Evolutionary conservation across 2,888 invertebrate species (phyloP).

Genomic region (Platycheirus rosarum): DNA sequence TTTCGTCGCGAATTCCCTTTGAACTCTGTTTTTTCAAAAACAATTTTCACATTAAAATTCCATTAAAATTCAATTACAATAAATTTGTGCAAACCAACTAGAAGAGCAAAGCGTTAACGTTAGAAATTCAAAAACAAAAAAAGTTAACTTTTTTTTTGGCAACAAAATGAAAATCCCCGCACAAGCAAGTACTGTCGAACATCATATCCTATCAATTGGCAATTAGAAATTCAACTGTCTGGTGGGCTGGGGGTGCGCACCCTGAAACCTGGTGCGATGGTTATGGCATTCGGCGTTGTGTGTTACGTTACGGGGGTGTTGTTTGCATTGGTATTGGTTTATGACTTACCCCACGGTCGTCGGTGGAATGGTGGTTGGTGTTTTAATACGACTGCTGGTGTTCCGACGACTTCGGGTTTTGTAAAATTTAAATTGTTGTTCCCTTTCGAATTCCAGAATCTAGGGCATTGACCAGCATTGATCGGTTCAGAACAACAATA

Average conservation of each 20-base stretch:
- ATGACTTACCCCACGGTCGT: not conserved
- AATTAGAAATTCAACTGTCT: slow-evolving; percentile 58
- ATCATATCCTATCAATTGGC: slow-evolving; percentile 55
- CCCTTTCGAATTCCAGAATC: slow-evolving; percentile 63
- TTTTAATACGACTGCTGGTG: not conserved
- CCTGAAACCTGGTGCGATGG: slow-evolving; percentile 65
- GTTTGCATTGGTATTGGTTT: slow-evolving; percentile 21
- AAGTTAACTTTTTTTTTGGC: slow-evolving; percentile 49
- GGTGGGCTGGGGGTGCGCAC: slow-evolving; percentile 55
- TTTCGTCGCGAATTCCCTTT: not conserved
- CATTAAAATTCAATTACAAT: slow-evolving; percentile 54
- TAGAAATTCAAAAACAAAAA: not conserved
- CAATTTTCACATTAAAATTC: slow-evolving; percentile 13
- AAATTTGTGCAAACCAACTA: slow-evolving; percentile 29
- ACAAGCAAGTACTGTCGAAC: slow-evolving; percentile 29
- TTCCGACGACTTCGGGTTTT: slow-evolving; percentile 14
- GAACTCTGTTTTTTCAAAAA: not conserved
- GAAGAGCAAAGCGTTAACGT: slow-evolving; percentile 36
- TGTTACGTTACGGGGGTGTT: slow-evolving; percentile 21
- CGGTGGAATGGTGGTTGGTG: not conserved
- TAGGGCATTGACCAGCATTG: slow-evolving; percentile 69
- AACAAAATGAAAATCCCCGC: slow-evolving; percentile 33
- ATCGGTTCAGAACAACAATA: slow-evolving; percentile 38
- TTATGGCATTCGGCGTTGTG: slow-evolving; percentile 46
- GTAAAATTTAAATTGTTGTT: slow-evolving; percentile 62